A percentile compares a stretch with the other conserved stretches of the same genome.
Evolutionary conservation across 1,140 invertebrate species (phyloP).

Genomic region (Wasmannia auropunctata): DNA sequence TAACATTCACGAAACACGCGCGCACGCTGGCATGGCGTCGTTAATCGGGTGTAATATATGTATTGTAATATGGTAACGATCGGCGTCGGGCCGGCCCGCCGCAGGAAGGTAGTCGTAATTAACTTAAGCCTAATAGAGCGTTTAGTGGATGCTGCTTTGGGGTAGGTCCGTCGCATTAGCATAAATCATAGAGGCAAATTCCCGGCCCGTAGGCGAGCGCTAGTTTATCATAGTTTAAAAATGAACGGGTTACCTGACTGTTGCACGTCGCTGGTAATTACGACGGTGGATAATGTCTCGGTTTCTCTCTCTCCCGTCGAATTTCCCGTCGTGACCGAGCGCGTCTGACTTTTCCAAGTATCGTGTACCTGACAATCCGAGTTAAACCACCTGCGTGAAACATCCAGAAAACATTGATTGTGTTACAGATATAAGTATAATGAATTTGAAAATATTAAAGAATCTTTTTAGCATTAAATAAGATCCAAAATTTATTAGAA

Average conservation of each 20-base stretch:
- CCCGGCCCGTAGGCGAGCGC: slow-evolving; percentile 57
- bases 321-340: slow-evolving; percentile 8
- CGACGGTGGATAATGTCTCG: slow-evolving; percentile 27
- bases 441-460: neutral
- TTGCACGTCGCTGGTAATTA: slow-evolving; percentile 67
- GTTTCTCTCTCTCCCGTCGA: slow-evolving; percentile 48
- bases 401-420: neutral
- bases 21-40: slow-evolving; percentile 1
- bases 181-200: slow-evolving; percentile 77
- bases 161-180: slow-evolving; percentile 76
- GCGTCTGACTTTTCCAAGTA: slow-evolving; percentile 20
- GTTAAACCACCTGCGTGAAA: neutral
- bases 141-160: slow-evolving; percentile 72
- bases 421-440: neutral
- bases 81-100: slow-evolving; percentile 42
- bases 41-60: slow-evolving; percentile 69
- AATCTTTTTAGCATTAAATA: neutral
- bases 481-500: slow-evolving; percentile 8
- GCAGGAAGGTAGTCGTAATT: slow-evolving; percentile 75
- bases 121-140: slow-evolving; percentile 79
- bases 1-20: slow-evolving; percentile 38
- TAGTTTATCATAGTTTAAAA: slow-evolving; percentile 75
- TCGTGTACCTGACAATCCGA: neutral
- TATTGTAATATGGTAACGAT: slow-evolving; percentile 71
- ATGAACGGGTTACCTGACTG: slow-evolving; percentile 69